Evolutionary conservation across 2,888 invertebrate species (phyloP), one percentile per base, ranked within the genome.

Genomic region (Epinotia ramella): DNA sequence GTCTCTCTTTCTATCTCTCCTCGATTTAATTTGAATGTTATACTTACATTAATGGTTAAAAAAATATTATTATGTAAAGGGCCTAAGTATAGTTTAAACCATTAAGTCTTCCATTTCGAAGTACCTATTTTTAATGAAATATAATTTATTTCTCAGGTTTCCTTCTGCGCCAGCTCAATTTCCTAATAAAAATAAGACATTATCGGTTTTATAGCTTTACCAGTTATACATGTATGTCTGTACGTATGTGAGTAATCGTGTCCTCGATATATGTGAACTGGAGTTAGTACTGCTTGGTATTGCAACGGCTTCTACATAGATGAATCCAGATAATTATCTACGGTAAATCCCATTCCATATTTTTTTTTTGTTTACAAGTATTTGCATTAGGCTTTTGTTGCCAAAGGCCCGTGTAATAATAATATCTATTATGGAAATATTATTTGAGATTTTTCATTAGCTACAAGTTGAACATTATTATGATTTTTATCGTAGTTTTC

Each of bases 101-200:
- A 87, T 89, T 90, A 89, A 89, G 94, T 94, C 94, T 94, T 94
- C 94, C 94, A 94, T 90, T 91, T 92, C 90, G 78, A 89, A 87
- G 86, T 89, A 88, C 85, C 84, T 89, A 81, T 86, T 86, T 83
- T 87, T 88, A 87, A 84, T 82, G 78, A 85, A 79, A 83, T 81
- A 84, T 87, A 80, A 84, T 85, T 88, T 84, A 84, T 83, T 82
- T 86, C 81, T 88, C 84, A 83, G 83, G 85, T 86, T 82, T 84
- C 87, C 82, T 89, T 90, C 83, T 85, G 84, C 89, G 89, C 88
- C 90, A 90, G 92, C 90, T 91, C 89, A 90, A 86, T 84, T 87
- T 87, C 88, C 84, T 82, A 78, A 84, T 87, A 87, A 85, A 84
- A 40, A 46, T 66, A 72, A 72, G 73, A 57, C 6, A 66, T 71